phyloP scores from a whole-genome alignment of 1,140 invertebrate genomes.

The Leptinotarsa lineolata region DNA sequence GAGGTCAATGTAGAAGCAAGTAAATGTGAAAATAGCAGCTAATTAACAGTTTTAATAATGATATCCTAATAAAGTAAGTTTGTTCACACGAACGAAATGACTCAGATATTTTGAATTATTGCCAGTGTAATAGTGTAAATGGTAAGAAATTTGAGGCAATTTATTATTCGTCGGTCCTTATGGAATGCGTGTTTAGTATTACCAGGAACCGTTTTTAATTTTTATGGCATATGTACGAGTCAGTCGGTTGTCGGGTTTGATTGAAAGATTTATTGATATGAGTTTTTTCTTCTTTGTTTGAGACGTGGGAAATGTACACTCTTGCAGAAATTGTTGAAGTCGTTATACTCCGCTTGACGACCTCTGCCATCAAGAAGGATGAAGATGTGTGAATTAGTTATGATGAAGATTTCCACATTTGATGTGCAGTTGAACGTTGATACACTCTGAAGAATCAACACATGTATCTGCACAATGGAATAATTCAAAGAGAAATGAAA shows the following conservation, averaged over 20 bases:
- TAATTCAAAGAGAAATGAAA: too few relatives aligned
- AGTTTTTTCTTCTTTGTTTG: constrained; percentile 4
- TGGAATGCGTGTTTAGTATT: constrained; percentile 19
- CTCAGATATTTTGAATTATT: constrained; percentile 43
- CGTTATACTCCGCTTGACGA: too few relatives aligned
- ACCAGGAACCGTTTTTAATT: constrained; percentile 21
- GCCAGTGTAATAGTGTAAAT: constrained; percentile 26
- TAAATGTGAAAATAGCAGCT: constrained; percentile 19
- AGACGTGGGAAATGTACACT: constrained; percentile 8
- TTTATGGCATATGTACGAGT: constrained; percentile 18
- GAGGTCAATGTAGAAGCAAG: constrained; percentile 26
- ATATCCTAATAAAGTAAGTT: constrained; percentile 45
- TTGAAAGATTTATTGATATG: constrained; percentile 18
- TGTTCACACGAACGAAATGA: constrained; percentile 42
- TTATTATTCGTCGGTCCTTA: constrained; percentile 11
- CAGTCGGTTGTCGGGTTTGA: constrained; percentile 3
- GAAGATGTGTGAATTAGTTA: too few relatives aligned
- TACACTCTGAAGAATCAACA: too few relatives aligned
- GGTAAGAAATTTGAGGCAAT: constrained; percentile 11
- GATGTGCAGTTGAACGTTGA: too few relatives aligned
- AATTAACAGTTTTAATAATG: constrained; percentile 45
- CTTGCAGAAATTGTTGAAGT: too few relatives aligned
- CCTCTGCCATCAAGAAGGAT: too few relatives aligned
- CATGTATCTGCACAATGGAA: too few relatives aligned
- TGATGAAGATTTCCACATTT: too few relatives aligned